Percentiles rank a stretch among this genome's conserved stretches.
Conservation (phyloP, 2,888 invertebrate species). For the Unio delphinus region DNA sequence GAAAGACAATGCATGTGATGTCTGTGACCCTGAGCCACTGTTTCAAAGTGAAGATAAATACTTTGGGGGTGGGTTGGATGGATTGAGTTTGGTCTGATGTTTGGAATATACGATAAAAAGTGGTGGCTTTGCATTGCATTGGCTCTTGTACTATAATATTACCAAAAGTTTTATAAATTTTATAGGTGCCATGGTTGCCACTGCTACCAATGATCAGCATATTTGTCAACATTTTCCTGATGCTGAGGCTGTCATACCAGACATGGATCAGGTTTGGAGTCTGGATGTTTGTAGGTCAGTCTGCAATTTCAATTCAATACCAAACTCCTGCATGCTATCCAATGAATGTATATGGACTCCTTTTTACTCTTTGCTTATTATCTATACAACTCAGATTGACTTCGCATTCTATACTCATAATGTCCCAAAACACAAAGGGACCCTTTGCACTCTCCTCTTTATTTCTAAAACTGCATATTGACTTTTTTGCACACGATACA, state of each 20-base stretch:
- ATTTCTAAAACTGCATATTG: too few species aligned
- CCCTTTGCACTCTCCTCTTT: too few species aligned
- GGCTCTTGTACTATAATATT: background rate
- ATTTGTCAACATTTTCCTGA: conserved; percentile 86
- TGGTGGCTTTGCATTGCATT: background rate
- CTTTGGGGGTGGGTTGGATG: too few species aligned
- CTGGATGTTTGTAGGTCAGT: conserved; percentile 83
- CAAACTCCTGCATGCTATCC: background rate
- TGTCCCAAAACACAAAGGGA: too few species aligned
- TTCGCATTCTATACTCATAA: too few species aligned
- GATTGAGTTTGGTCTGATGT: too few species aligned
- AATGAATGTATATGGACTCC: background rate
- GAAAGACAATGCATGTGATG: too few species aligned
- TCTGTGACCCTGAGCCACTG: too few species aligned
- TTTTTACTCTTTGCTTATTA: too few species aligned
- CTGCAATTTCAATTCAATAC: background rate
- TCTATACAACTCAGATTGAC: too few species aligned
- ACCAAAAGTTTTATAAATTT: background rate
- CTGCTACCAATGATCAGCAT: conserved; percentile 86
- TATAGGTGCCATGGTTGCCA: conserved; percentile 87
- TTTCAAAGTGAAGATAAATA: too few species aligned
- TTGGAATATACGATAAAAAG: background rate
- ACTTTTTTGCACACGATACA: too few species aligned
- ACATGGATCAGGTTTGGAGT: conserved; percentile 89
- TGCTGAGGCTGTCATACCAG: conserved; percentile 82